phyloP scores from a whole-genome alignment of 2,113 vertebrate genomes.

The Colistium nudipinnis region DNA sequence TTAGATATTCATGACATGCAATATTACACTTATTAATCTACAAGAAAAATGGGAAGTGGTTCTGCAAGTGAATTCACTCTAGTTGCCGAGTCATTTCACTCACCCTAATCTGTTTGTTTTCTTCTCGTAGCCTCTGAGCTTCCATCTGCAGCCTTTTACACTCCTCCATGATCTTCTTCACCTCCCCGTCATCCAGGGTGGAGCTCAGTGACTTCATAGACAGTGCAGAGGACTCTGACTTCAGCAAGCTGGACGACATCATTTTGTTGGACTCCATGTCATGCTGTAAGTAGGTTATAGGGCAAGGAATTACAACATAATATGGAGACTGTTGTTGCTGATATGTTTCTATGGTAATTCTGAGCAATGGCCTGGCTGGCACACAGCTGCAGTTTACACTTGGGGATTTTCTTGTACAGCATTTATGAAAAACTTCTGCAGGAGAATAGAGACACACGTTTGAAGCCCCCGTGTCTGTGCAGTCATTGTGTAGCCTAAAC shows the following conservation, averaged over 20 bases:
- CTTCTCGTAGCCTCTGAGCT: conserved; percentile 96
- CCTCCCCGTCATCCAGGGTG: conserved; percentile 91
- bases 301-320: conserved; percentile 24
- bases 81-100: conserved; percentile 23
- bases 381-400: conserved; percentile 7
- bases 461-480: not conserved
- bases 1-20: too few species aligned
- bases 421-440: conserved; percentile 6
- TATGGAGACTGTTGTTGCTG: conserved; percentile 18
- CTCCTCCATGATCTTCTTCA: conserved; percentile 97
- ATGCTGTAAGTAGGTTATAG: conserved; percentile 82
- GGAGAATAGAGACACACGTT: conserved; percentile 16
- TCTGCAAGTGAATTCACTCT: not conserved
- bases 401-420: not conserved
- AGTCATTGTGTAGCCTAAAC: not conserved
- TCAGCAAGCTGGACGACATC: conserved; percentile 90
- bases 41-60: too few species aligned
- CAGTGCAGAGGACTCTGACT: conserved; percentile 90
- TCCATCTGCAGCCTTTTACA: conserved; percentile 95
- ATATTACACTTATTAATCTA: not conserved
- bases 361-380: conserved; percentile 21
- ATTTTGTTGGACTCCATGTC: conserved; percentile 96
- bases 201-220: conserved; percentile 89
- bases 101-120: conserved; percentile 97
- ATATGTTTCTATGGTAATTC: conserved; percentile 37